phyloP scores from a whole-genome alignment of 2,113 vertebrate species.

The Lucifuga dentata region DNA sequence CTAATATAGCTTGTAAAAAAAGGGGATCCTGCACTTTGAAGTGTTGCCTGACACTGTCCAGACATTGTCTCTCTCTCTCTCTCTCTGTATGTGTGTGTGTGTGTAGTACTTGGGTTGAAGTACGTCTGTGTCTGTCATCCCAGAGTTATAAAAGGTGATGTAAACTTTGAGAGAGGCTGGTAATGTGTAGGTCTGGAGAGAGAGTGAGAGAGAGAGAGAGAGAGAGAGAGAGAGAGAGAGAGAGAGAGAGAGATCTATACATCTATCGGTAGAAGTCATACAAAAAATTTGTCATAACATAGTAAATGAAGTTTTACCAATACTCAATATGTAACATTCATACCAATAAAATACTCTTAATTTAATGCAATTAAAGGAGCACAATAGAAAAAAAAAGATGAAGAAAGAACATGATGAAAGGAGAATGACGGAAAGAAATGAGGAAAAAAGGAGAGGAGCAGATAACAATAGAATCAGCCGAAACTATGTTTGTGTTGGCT shows the following conservation, averaged over 20 bases:
- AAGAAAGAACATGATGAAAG: not conserved
- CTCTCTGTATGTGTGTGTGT: conserved; percentile 41
- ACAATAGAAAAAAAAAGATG: not conserved
- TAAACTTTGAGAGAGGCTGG: conserved; percentile 75
- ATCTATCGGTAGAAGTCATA: too few species aligned
- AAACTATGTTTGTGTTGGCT: conserved; percentile 18
- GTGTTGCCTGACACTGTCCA: conserved; percentile 80
- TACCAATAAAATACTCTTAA: too few species aligned
- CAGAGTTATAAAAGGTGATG: conserved; percentile 76
- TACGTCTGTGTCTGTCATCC: conserved; percentile 63
- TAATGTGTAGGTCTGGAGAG: conserved; percentile 3
- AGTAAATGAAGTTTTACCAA: too few species aligned
- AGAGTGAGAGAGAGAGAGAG: conserved; percentile 14
- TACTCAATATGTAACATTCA: too few species aligned
- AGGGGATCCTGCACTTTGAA: conserved; percentile 80
- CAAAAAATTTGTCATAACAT: too few species aligned
- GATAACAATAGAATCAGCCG: too few species aligned
- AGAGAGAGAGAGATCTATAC: not conserved
- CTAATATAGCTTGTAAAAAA: conserved; percentile 81
- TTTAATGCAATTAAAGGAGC: not conserved
- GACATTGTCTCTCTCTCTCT: too few species aligned
- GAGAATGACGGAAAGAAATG: not conserved
- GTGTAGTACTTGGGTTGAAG: conserved; percentile 29
- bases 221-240: not conserved
- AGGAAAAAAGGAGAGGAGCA: too few species aligned